Percentiles rank a stretch among this genome's conserved stretches.
phyloP scores from a whole-genome alignment of 2,888 invertebrate species.

The Chironomus tentans region DNA sequence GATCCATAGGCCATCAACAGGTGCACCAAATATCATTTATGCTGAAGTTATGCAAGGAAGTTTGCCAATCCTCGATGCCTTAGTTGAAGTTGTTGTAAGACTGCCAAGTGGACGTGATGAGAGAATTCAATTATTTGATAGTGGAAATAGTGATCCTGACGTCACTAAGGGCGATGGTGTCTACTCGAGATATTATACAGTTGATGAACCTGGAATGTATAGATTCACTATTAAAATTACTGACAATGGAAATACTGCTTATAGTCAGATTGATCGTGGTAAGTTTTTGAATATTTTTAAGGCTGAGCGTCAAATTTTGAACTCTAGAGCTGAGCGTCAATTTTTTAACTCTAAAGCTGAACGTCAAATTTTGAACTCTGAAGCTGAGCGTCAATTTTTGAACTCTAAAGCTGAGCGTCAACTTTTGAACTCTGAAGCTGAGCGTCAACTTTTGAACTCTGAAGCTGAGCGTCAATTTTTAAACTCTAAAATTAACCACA shows the following conservation, averaged over 20 bases:
- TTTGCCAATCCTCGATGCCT: conserved; percentile 48
- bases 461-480: no score
- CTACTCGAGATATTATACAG: conserved; percentile 51
- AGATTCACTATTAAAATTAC: conserved; percentile 45
- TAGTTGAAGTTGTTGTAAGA: conserved; percentile 47
- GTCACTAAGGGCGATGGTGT: conserved; percentile 55
- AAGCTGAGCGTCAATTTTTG: background rate
- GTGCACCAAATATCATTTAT: conserved; percentile 44
- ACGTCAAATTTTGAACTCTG: no score
- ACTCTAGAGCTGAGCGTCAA: no score
- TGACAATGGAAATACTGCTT: conserved; percentile 49
- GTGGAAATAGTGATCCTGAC: conserved; percentile 56
- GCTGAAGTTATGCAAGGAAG: conserved; percentile 49
- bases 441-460: background rate
- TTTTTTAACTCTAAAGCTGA: no score
- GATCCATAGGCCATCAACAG: conserved; percentile 38
- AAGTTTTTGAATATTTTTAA: background rate
- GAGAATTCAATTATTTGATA: conserved; percentile 46
- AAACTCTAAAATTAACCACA: no score
- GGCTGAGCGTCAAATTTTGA: no score
- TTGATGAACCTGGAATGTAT: conserved; percentile 43
- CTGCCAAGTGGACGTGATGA: conserved; percentile 33
- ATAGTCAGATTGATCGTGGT: conserved; percentile 30
- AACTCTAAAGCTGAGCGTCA: background rate
- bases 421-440: background rate